A percentile compares a stretch with the other conserved stretches of the same genome.
phyloP scores from a whole-genome alignment of 1,140 invertebrate species.

The Drosophila lacertosa region DNA sequence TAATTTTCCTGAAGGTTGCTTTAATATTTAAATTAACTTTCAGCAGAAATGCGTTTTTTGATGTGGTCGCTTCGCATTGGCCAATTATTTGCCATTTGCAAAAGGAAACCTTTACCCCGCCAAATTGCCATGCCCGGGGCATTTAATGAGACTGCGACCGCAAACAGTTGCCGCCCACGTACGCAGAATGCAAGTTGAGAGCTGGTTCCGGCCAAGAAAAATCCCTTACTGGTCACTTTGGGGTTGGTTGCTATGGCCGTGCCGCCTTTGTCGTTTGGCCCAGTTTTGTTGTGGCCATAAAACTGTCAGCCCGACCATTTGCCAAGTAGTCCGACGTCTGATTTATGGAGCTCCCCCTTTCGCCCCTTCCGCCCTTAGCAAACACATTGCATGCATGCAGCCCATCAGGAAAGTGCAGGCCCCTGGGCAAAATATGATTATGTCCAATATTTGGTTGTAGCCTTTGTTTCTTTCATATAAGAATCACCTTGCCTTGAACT shows the following conservation, averaged over 20 bases:
- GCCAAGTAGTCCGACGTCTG: conserved; percentile 54
- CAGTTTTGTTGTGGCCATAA: conserved; percentile 66
- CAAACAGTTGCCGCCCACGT: background rate
- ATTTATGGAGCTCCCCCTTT: conserved; percentile 54
- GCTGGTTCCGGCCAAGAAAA: background rate
- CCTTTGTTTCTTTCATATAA: no score
- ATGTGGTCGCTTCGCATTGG: background rate
- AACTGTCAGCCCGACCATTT: conserved; percentile 65
- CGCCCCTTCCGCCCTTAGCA: background rate
- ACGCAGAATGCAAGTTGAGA: background rate
- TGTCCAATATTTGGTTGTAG: conserved; percentile 1
- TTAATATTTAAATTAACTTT: no score
- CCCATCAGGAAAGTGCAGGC: conserved; percentile 39
- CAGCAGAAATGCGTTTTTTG: background rate
- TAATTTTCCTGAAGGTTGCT: no score
- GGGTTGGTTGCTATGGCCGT: conserved; percentile 35
- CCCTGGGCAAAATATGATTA: conserved; percentile 6
- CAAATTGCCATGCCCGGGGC: background rate
- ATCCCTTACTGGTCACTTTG: conserved; percentile 7
- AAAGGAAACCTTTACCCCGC: no score
- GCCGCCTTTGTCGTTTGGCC: conserved; percentile 3
- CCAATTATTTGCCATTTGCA: background rate
- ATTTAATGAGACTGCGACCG: conserved; percentile 10
- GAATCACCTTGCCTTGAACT: background rate
- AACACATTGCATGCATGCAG: conserved; percentile 39